Evolutionary conservation across 2,797 vertebrate species (phyloP), one percentile per base, ranked within the genome.

Genomic region (Graptemys geographica): DNA sequence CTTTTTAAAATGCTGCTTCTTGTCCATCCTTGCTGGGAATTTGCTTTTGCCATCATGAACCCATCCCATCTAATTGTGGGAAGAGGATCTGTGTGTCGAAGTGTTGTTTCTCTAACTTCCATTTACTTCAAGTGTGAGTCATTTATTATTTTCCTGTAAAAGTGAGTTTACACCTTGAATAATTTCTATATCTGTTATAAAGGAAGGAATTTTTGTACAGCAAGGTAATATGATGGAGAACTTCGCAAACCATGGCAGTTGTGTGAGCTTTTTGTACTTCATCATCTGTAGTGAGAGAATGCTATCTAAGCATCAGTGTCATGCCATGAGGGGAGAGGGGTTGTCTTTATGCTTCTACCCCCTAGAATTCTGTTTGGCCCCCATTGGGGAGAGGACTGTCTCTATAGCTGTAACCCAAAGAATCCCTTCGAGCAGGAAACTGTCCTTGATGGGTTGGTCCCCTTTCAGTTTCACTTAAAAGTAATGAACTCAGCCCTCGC

Each of bases 51-150:
- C 86, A 51, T 96, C 95, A 92, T 96, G 81, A 96, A 79, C 86
- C 87, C 95, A 96, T 96, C 72, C 87, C 95, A 95, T 97, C 92
- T 95, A 88, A 94, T 80, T 94, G 90, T 95, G 94, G 89, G 95
- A 97, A 97, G 94, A 94, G 90, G 89, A 90, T 95, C 65, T 91
- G 27, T 96, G 59, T 94, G 90, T 92, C 86, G 79, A 49, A 91
- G 92, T 96, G 88, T 93, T 78, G 93, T 90, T 91, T 92, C 62
- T 96, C 88, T 96, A 89, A 96, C 89, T 95, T 93, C 65, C 87
- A 86, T 96, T 96, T 93, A 90, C 86, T 92, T 92, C 83, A 90
- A 91, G 55, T 95, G 92, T 96, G 56, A 93, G 74, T 94, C 93
- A 53, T 72, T 95, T 91, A 49, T 93, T 85, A 47, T 96, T 96